Percentiles rank a stretch among this genome's conserved stretches.
These are phyloP conservation scores for Brevimyrus niger DNA, from an alignment of 2,113 vertebrate species.

Conservation along the genomic window DNA sequence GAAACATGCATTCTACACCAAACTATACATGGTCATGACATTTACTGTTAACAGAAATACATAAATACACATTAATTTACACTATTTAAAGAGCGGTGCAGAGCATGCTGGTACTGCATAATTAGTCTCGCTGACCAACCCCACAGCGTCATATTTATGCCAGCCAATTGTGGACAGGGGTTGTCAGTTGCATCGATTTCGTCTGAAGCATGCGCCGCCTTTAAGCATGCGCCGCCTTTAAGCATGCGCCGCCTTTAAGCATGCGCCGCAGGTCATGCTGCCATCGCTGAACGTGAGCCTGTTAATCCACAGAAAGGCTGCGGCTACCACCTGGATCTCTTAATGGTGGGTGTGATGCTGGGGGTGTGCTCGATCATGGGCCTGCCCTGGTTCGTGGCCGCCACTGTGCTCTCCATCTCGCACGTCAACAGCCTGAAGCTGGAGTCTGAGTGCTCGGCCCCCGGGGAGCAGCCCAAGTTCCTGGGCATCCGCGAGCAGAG, in stretches of 20 bases:
- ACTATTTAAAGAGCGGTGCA: not conserved
- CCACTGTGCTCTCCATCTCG: constrained; percentile 95
- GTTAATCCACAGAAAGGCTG: constrained; percentile 81
- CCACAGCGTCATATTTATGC: not conserved
- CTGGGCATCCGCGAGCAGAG: constrained; percentile 95
- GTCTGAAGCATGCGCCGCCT: not conserved
- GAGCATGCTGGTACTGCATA: not conserved
- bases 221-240: not conserved
- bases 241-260: not conserved
- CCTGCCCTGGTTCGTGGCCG: constrained; percentile 95
- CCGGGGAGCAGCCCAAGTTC: constrained; percentile 96
- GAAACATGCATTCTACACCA: not conserved
- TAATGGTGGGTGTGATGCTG: constrained; percentile 95
- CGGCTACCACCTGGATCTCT: constrained; percentile 92
- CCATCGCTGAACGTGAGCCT: not conserved
- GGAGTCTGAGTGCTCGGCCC: constrained; percentile 94
- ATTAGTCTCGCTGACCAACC: not conserved
- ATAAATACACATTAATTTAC: not conserved
- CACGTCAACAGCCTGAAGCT: constrained; percentile 97
- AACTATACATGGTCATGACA: not conserved
- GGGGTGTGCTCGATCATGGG: constrained; percentile 97
- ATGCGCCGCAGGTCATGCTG: not conserved
- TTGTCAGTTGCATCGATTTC: not conserved
- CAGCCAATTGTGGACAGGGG: not conserved
- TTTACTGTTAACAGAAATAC: not conserved